Conservation (phyloP, 2,113 vertebrate genomes). For the Crotalus helleri region DNA sequence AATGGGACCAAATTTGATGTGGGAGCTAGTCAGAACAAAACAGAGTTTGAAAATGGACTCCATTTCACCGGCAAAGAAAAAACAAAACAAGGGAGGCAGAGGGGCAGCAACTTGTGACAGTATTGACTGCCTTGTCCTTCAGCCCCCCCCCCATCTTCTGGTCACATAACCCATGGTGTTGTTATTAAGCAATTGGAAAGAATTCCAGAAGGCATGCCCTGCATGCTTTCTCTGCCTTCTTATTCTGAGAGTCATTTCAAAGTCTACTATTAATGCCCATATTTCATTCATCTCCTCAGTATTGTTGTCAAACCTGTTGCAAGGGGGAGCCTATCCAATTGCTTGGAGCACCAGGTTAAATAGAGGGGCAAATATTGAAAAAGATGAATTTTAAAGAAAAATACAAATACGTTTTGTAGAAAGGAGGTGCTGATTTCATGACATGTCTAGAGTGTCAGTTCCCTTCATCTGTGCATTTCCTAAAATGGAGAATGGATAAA, state of each 20-base stretch:
- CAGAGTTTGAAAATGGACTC: background rate
- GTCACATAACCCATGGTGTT: background rate
- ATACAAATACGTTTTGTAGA: background rate
- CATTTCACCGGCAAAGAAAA: background rate
- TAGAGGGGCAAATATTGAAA: background rate
- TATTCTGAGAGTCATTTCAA: background rate
- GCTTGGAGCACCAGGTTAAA: background rate
- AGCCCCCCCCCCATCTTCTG: background rate
- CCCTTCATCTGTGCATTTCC: background rate
- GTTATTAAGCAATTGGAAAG: background rate
- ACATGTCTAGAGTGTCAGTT: background rate
- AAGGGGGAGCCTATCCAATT: background rate
- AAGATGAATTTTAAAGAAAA: background rate
- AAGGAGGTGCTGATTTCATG: background rate
- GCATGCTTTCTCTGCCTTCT: background rate
- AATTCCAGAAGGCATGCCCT: background rate
- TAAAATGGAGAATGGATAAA: background rate
- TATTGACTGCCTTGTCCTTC: background rate
- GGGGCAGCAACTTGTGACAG: background rate
- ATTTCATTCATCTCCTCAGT: background rate
- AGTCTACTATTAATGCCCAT: background rate
- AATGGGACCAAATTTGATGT: background rate
- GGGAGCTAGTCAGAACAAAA: background rate
- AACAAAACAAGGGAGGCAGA: background rate
- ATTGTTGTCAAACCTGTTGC: background rate